Evolutionary conservation across 2,797 vertebrate genomes (phyloP).

Genomic region (Percopsis omiscomaycus): DNA sequence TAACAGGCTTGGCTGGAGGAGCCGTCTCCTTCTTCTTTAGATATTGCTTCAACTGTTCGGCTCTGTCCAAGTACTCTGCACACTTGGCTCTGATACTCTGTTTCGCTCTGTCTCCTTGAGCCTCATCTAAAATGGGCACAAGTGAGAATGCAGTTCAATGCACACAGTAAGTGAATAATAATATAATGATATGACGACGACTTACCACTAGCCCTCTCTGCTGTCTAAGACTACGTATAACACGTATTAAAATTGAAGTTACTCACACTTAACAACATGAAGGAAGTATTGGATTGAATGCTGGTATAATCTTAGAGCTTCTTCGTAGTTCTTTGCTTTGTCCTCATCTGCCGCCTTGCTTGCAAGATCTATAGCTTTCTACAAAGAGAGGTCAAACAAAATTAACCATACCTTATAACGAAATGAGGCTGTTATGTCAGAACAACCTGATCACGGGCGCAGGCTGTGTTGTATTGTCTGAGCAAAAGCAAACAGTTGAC

Average conservation of each 20-base stretch:
- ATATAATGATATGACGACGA: neutral
- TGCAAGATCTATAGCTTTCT: constrained; percentile 96
- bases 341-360: constrained; percentile 90
- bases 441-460: neutral
- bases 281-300: constrained; percentile 90
- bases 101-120: constrained; percentile 85
- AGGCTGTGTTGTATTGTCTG: neutral
- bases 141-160: neutral
- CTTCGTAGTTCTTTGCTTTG: constrained; percentile 92
- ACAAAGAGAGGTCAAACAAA: constrained; percentile 26
- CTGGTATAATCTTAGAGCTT: constrained; percentile 87
- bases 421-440: neutral
- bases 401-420: no score
- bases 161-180: constrained; percentile 6
- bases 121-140: constrained; percentile 79
- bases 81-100: constrained; percentile 90
- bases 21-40: constrained; percentile 85
- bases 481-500: neutral
- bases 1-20: constrained; percentile 85
- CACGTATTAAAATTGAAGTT: neutral
- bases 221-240: neutral
- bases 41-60: constrained; percentile 91
- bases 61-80: constrained; percentile 89
- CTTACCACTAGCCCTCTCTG: neutral
- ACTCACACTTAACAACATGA: constrained; percentile 90